Evolutionary conservation across 2,797 vertebrate genomes (phyloP), one percentile per base, ranked within the genome.

Genomic region (Rhabdomys pumilio): DNA sequence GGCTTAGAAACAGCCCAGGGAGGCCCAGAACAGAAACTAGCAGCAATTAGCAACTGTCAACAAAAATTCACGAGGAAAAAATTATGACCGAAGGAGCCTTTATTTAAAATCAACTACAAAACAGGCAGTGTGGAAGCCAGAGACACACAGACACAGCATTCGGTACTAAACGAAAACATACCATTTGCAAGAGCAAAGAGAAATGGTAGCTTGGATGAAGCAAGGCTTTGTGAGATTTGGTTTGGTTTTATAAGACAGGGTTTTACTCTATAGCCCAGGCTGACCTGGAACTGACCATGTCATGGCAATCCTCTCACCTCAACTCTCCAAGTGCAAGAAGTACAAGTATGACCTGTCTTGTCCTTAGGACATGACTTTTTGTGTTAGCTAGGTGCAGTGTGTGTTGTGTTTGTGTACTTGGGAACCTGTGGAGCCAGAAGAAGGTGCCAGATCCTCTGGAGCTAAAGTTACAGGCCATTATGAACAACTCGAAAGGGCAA

Each of bases 21-120:
- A 81, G n/a, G 20, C 4, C 34, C 3, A 63, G 61, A 82, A 63
- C 73, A 73, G 53, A 79, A 29, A 44, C 9, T 34, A 59, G 12
- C 11, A 69, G 34, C 44, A 86, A 44, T 8, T 12, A 17, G 22
- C 34, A n/a, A 80, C 34, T n/a, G 53, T 55, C 47, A 81, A 67
- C 31, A 81, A 67, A 81, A 72, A 59, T 59, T 47, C 38, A 72
- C 50, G 24, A 82, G 77, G 19, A 91, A 57, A 81, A 81, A 44
- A 4, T 14, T 29, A 12, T 19, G 26, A 34, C 55, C 22, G 24
- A 61, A 2, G 10, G 53, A 63, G 20, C 9, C 24, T 92, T 47
- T 84, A 91, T 72, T 92, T 83, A 67, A 73, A 84, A 75, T 29
- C 61, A 55, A n/a, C n/a, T 41, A 47, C 9, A 82, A 80, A 83